Percentiles rank a stretch among this genome's conserved stretches.
These are phyloP conservation scores for Nesometra sesokonis DNA, from an alignment of 35 echinoderm and acorn worm species.

Conservation along the genomic window DNA sequence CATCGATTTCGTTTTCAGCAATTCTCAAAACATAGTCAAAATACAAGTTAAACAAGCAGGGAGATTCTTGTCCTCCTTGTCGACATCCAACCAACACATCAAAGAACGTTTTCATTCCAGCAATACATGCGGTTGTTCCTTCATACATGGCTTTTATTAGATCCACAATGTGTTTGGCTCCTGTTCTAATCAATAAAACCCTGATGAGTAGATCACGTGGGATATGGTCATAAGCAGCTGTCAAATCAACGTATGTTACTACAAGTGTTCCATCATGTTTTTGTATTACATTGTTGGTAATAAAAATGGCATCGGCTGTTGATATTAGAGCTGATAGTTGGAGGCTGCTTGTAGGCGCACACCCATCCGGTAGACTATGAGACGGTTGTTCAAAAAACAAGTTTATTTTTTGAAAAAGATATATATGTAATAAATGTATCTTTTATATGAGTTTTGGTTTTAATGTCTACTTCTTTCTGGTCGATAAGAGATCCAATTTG, in stretches of 20 bases:
- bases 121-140: background rate
- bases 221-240: background rate
- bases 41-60: background rate
- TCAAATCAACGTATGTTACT: background rate
- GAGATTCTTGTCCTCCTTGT: background rate
- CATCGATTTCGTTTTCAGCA: background rate
- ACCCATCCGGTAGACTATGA: no score
- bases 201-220: background rate
- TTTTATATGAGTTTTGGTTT: no score
- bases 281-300: background rate
- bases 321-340: no score
- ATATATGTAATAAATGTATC: no score
- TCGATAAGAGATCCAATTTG: no score
- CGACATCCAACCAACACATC: background rate
- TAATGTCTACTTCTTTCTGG: no score
- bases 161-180: background rate
- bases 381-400: no score
- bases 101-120: background rate
- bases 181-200: background rate
- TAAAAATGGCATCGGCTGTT: no score
- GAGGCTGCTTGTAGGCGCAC: no score
- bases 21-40: background rate
- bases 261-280: background rate
- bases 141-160: background rate
- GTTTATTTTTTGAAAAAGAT: no score